These are phyloP conservation scores for Caenorhabditis japonica DNA, from an alignment of 2,888 invertebrate genomes.

Conservation along the genomic window DNA sequence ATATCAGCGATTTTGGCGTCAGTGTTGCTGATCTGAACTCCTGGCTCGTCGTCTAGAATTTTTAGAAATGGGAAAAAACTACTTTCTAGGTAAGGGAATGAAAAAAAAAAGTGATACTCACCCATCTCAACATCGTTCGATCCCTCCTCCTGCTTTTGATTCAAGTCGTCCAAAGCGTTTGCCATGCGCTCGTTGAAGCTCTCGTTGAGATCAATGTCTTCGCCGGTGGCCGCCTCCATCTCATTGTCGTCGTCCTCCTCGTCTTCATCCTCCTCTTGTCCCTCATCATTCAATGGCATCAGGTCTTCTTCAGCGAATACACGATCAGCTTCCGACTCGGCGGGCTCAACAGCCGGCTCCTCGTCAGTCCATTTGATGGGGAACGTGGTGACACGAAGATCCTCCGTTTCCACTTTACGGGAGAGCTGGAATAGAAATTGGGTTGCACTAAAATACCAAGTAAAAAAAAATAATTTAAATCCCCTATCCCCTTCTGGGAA, in stretches of 20 bases:
- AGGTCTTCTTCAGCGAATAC: constrained; percentile 61
- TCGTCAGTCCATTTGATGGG: constrained; percentile 80
- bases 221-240: constrained; percentile 32
- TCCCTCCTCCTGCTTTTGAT: neutral
- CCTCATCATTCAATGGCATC: constrained; percentile 59
- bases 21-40: constrained; percentile 41
- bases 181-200: constrained; percentile 41
- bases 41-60: constrained; percentile 41
- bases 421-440: constrained; percentile 48
- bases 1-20: constrained; percentile 4
- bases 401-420: constrained; percentile 75
- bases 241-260: constrained; percentile 54
- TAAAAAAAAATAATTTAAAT: too few relatives aligned
- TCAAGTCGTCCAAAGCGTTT: constrained; percentile 15
- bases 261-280: constrained; percentile 52
- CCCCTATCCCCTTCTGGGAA: too few relatives aligned
- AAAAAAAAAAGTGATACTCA: constrained; percentile 4
- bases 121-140: constrained; percentile 44
- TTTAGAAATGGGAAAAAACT: neutral
- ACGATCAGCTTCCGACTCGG: constrained; percentile 41
- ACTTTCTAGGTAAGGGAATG: neutral
- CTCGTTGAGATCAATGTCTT: constrained; percentile 55
- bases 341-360: constrained; percentile 49
- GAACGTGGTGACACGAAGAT: constrained; percentile 79
- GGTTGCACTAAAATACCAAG: too few relatives aligned